A percentile compares a stretch with the other conserved stretches of the same genome.
Evolutionary conservation across 2,797 vertebrate genomes (phyloP).

Genomic region (Lepidocolaptes lacrymiger): DNA sequence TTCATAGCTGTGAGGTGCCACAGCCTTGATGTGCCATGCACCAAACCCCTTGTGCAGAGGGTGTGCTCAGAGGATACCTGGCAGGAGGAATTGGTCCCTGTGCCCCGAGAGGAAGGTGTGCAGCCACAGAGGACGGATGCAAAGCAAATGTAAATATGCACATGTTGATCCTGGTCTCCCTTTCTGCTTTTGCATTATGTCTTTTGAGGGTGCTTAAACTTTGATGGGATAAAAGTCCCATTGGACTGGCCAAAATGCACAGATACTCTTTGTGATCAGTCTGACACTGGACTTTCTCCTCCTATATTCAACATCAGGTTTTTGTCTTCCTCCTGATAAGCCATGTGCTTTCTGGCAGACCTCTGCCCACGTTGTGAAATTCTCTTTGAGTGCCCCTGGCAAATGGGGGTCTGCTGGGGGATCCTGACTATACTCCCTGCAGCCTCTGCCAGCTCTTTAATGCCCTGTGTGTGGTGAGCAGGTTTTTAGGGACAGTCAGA

Average conservation of each 20-base stretch:
- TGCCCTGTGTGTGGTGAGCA: neutral
- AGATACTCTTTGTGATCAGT: neutral
- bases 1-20: neutral
- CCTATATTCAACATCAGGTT: neutral
- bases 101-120: neutral
- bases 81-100: neutral
- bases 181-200: neutral
- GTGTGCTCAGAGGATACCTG: neutral
- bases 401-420: fast-evolving
- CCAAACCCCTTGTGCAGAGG: neutral
- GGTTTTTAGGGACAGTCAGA: neutral
- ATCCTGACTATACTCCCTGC: neutral
- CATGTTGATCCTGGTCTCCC: neutral
- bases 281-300: neutral
- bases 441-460: neutral
- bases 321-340: neutral
- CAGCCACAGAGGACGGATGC: neutral
- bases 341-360: neutral
- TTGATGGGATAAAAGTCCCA: neutral
- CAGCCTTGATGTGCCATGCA: neutral
- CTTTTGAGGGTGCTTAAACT: neutral
- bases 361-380: neutral
- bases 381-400: neutral
- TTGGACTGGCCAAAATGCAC: neutral
- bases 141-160: neutral